Base-by-base conservation (phyloP, 1,140 invertebrate genomes). In the Coptotermes formosanus region DNA sequence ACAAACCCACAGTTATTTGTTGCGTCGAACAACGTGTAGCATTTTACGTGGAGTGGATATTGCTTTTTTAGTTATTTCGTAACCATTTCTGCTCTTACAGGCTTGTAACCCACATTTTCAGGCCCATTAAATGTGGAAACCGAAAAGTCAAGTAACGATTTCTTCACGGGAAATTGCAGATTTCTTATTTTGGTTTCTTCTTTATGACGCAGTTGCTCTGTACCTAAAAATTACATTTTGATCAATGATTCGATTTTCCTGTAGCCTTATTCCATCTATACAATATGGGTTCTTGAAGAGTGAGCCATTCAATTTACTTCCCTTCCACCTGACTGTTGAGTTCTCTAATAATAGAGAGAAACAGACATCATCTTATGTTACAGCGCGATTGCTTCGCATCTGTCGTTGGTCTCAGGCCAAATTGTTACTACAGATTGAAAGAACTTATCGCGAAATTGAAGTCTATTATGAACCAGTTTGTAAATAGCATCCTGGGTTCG, bases 231-330 rank as follows among this genome's bases (percentile, higher is more conserved):
- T 30, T 30, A 30, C 64, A 75, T 75, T 75, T 75, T n/a, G 64
- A 12, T 30, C 64, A 75, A 75, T 75, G 64, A 75, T 75, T 75
- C n/a, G 64, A 75, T 75, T 75, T 75, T 75, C 64, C n/a, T 16
- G n/a, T 19, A 30, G 64, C n/a, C n/a, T 75, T 16, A 75, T 75
- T 75, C 64, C n/a, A 75, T 75, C 64, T 75, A 75, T 75, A 75
- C 64, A 75, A 75, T 75, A 75, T 75, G 64, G n/a, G 1, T 69
- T 69, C 23, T 69, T 3, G 3, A 3, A 55, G 64, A 75, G 9
- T 75, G 64, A n/a, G 64, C n/a, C 64, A 3, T 75, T 16, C 64
- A n/a, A 75, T 30, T 75, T 75, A 30, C 7, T 75, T 75, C 14
- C 64, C n/a, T 7, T 75, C 59, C 59, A 64, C 59, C 12, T 64